Conservation (phyloP, 2,888 invertebrate species). For the Euzetes globulus region DNA sequence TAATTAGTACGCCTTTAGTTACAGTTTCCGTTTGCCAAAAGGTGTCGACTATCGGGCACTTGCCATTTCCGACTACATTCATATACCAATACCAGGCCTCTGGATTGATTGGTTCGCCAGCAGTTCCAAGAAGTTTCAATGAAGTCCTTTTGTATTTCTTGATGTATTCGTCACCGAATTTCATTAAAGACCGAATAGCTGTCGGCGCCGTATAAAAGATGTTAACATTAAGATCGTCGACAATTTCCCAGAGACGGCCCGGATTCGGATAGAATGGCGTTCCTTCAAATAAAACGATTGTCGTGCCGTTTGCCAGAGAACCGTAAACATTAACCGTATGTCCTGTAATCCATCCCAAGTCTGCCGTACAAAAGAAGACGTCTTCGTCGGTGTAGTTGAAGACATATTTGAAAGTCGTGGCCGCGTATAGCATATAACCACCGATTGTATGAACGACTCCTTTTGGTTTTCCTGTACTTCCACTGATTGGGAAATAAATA, state of each 20-base stretch:
- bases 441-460: constrained; percentile 92
- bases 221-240: constrained; percentile 86
- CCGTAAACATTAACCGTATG: constrained; percentile 89
- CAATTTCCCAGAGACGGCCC: constrained; percentile 83
- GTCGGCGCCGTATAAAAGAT: constrained; percentile 99
- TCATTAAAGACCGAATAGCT: constrained; percentile 91
- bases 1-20: constrained; percentile 36
- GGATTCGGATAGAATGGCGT: constrained; percentile 90
- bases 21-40: constrained; percentile 99
- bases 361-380: constrained; percentile 80
- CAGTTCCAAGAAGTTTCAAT: constrained; percentile 80
- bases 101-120: constrained; percentile 97
- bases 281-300: constrained; percentile 92
- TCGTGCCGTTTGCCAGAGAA: constrained; percentile 85
- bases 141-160: constrained; percentile 61
- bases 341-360: constrained; percentile 80
- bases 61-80: constrained; percentile 49
- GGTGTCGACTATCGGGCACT: constrained; percentile 83
- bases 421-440: constrained; percentile 88
- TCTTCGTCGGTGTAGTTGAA: constrained; percentile 62
- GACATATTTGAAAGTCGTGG: constrained; percentile 88
- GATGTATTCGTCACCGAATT: constrained; percentile 78
- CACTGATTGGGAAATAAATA: constrained; percentile 49
- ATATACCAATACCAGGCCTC: constrained; percentile 98
- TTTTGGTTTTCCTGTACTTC: constrained; percentile 96